Base-by-base conservation (phyloP, 1,140 invertebrate genomes). In the Liolophura sinensis region DNA sequence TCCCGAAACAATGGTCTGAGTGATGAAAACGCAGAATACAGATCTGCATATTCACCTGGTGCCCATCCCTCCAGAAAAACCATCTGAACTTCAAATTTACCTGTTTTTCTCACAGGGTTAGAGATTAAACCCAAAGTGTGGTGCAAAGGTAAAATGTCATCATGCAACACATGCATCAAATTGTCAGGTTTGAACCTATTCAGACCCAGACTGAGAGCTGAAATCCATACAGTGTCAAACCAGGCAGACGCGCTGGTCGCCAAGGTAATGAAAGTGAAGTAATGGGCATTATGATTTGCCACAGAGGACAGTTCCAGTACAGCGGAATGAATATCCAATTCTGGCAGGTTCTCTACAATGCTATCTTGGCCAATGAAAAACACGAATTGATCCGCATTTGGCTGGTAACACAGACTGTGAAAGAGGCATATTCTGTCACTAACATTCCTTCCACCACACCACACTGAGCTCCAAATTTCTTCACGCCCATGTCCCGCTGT, bases 131-230 rank as follows among this genome's bases (percentile, higher is more conserved):
- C 63, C 31, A 87, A 74, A 22, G 85, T 87, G 25, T 77, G 60
- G 75, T 76, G 85, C 9, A 88, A 60, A 9, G 88, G 88, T 18
- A 89, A 62, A 0, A 88, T 65, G 72, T 89, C 88, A 79, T 89
- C 88, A 78, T 89, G 88, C 49, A 89, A 74, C 47, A 86, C 82
- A 81, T 89, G 88, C 87, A 89, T 88, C 18, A 88, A 74, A 75
- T 89, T 88, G 68, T 87, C 86, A 11, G 86, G 84, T 70, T 88
- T 86, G 68, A 88, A 88, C 24, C 87, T 76, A 25, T 63, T 73
- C 20, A 84, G 76, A 6, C 84, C 70, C 11, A 85, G 60, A 46
- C 65, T 75, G 1, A 52, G 60, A 20, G 59, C 64, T 31, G 70
- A 59, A 12, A 76, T 40, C 65, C 78, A 73, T 0, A 56, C 56